Conservation (phyloP, 92 coral and sea anemone genomes). For the Anthopleura xanthogrammica region DNA sequence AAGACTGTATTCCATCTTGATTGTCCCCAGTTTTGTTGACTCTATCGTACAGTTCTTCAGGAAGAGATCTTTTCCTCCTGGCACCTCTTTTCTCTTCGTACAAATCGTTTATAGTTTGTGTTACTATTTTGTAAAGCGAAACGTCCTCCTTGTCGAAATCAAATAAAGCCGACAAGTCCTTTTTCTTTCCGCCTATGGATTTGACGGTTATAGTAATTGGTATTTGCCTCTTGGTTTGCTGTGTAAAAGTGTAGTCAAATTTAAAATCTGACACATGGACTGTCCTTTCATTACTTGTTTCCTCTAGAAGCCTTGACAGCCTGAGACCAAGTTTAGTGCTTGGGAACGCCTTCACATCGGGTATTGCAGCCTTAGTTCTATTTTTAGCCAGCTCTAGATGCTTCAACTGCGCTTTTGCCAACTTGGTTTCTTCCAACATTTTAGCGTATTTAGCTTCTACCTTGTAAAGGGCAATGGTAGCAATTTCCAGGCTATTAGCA, state of each 20-base stretch:
- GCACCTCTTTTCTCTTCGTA: neutral
- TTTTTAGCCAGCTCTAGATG: constrained; percentile 23
- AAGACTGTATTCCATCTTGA: neutral
- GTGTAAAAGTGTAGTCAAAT: neutral
- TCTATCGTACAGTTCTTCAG: neutral
- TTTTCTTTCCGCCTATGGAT: constrained; percentile 4
- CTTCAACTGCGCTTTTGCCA: constrained; percentile 22
- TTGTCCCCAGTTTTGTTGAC: neutral
- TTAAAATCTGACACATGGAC: constrained; percentile 12
- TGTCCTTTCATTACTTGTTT: neutral
- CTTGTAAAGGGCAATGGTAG: neutral
- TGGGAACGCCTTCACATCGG: neutral
- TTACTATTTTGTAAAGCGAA: constrained; percentile 13
- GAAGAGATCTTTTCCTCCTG: constrained; percentile 21
- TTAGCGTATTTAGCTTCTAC: neutral
- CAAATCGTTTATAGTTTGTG: neutral
- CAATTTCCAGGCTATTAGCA: constrained; percentile 21
- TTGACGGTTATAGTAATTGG: neutral
- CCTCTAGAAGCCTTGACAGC: constrained; percentile 4
- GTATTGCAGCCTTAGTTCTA: neutral
- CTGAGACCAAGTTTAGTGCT: constrained; percentile 11
- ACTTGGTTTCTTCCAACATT: constrained; percentile 1
- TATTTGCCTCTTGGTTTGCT: neutral
- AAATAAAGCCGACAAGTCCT: neutral
- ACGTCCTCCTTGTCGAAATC: constrained; percentile 5